Evolutionary conservation across 1,140 invertebrate genomes (phyloP).

Genomic region (Littorina saxatilis): DNA sequence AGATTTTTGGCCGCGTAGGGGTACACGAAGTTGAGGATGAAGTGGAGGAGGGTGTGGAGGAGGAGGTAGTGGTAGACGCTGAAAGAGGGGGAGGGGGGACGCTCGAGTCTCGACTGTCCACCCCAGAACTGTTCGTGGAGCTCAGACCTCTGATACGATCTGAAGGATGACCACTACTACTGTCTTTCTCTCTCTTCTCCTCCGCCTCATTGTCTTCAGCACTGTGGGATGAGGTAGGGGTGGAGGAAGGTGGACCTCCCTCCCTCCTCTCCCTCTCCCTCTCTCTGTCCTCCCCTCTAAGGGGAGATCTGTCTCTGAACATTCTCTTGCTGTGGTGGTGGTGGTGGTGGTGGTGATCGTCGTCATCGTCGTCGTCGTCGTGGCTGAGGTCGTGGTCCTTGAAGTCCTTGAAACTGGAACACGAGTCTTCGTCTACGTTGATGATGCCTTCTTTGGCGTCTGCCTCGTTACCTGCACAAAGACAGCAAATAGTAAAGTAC

Average conservation of each 20-base stretch:
- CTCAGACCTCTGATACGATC: too few relatives aligned
- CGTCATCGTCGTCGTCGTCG: conserved; percentile 15
- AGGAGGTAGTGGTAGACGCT: conserved; percentile 24
- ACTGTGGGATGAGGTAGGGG: background rate
- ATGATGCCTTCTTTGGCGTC: conserved; percentile 43
- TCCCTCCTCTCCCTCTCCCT: conserved; percentile 25
- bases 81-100: background rate
- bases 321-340: conserved; percentile 22
- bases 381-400: conserved; percentile 27
- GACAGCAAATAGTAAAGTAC: background rate
- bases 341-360: background rate
- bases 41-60: background rate
- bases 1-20: conserved; percentile 54
- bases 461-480: conserved; percentile 23
- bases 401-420: conserved; percentile 39
- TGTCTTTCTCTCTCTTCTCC: background rate
- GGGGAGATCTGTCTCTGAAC: conserved; percentile 30
- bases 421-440: conserved; percentile 44
- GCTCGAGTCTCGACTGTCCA: background rate
- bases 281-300: background rate
- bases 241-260: conserved; percentile 5
- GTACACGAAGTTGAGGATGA: conserved; percentile 1
- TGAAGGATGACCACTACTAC: too few relatives aligned
- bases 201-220: background rate
- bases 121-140: background rate